A percentile compares a stretch with the other conserved stretches of the same genome.
phyloP scores from a whole-genome alignment of 2,888 invertebrate genomes.

The Nebria salina region DNA sequence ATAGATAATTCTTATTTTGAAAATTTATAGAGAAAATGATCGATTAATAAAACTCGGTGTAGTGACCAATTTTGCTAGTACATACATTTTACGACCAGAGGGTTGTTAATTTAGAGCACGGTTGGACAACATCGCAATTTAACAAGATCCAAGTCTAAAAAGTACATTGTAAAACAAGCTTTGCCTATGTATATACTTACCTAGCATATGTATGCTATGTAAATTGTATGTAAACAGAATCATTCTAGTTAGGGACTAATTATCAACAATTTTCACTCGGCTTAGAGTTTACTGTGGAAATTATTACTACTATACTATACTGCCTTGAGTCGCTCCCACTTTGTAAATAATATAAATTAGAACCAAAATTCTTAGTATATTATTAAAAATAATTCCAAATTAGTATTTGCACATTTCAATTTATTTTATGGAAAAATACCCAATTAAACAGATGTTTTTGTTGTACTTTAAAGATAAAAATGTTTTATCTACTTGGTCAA shows the following conservation, averaged over 20 bases:
- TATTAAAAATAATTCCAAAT: not conserved
- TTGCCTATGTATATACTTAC: not conserved
- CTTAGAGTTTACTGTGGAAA: not conserved
- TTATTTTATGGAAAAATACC: too few relatives aligned
- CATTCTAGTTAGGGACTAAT: not conserved
- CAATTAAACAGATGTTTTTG: not conserved
- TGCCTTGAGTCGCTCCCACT: not conserved
- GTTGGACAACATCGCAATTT: not conserved
- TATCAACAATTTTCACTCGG: not conserved
- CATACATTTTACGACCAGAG: too few relatives aligned
- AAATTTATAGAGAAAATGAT: too few relatives aligned
- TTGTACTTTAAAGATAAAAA: not conserved
- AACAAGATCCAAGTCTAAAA: not conserved
- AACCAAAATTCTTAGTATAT: not conserved
- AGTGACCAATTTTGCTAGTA: too few relatives aligned
- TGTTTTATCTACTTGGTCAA: not conserved
- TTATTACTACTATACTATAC: not conserved
- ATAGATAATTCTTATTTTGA: too few relatives aligned
- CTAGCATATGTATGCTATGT: not conserved
- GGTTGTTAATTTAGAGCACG: too few relatives aligned
- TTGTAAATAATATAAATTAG: not conserved
- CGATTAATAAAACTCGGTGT: too few relatives aligned
- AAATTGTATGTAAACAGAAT: not conserved
- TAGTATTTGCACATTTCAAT: too few relatives aligned
- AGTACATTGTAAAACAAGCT: not conserved